Base-by-base conservation (phyloP, 2,113 vertebrate genomes). In the Leuciscus idus region DNA sequence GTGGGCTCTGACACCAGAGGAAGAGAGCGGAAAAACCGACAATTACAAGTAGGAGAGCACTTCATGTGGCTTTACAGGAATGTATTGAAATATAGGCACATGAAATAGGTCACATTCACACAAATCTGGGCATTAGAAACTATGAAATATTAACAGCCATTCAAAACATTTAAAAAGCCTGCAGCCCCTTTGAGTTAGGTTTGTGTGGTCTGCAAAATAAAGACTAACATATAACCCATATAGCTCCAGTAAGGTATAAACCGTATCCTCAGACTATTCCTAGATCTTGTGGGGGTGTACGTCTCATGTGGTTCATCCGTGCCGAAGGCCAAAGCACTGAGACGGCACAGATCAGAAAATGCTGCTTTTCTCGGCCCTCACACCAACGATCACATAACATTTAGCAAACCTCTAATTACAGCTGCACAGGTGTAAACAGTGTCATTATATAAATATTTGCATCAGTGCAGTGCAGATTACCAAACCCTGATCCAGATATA, bases 201-300 rank as follows among this genome's bases (percentile, higher is more conserved):
- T 48, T 46, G 12, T 64, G 59, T 64, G 78, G n/a, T 75, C 72
- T 26, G 73, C n/a, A 28, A 75, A 75, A 75, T 75, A 75, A 50
- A 73, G 70, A 46, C 70, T 73, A 46, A 50, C 39, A 50, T 48
- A 48, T 28, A 75, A 48, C 39, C 11, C 43, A 74, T 7, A 48
- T 12, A 48, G n/a, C 21, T 59, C 28, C 30, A 59, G 19, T 59
- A 59, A 78, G 10, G 1, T 19, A 64, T 28, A 46, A 28, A 48
- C n/a, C n/a, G 0, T 28, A 26, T 81, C 39, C 59, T n/a, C 78
- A 64, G 59, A 8, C 78, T 81, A 81, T 81, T 62, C 64, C 23
- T 64, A 48, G 78, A 64, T 81, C 1, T 43, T 46, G 78, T 28
- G 23, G 59, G 55, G 78, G 78, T 64, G 59, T 15, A 28, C 11